phyloP scores from a whole-genome alignment of 2,797 vertebrate species.

The Catharus ustulatus region DNA sequence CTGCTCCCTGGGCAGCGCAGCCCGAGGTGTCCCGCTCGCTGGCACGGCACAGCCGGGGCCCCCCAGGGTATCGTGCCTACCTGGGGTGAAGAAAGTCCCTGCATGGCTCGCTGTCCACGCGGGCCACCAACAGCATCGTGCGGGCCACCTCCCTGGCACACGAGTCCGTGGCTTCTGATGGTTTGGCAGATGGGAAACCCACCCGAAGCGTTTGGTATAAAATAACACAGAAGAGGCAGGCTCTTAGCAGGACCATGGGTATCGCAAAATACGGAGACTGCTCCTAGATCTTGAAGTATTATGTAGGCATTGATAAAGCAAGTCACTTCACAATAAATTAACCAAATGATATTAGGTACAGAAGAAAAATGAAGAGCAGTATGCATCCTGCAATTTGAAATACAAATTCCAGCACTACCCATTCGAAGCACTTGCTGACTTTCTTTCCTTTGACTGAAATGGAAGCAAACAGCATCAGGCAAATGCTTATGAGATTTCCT shows the following conservation, averaged over 20 bases:
- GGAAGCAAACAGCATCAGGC: neutral
- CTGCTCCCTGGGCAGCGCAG: neutral
- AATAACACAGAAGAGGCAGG: neutral
- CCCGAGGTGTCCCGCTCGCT: neutral
- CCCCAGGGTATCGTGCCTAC: accelerated
- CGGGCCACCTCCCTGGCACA: neutral
- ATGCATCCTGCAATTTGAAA: neutral
- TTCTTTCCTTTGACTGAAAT: neutral
- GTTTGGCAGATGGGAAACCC: neutral
- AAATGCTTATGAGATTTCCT: neutral
- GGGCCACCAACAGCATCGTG: neutral
- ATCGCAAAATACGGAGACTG: neutral
- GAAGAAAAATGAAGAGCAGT: neutral
- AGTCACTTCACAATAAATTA: neutral
- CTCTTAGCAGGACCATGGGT: neutral
- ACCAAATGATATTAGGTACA: neutral
- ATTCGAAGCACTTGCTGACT: neutral
- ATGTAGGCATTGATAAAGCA: neutral
- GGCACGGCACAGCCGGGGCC: neutral
- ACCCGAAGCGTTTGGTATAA: neutral
- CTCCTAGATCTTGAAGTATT: neutral
- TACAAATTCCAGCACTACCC: neutral
- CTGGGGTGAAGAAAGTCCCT: neutral
- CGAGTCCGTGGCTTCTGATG: accelerated
- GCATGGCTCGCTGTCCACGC: accelerated